Conservation (phyloP, 2,113 vertebrate genomes). For the Sylvilagus bachmani region DNA sequence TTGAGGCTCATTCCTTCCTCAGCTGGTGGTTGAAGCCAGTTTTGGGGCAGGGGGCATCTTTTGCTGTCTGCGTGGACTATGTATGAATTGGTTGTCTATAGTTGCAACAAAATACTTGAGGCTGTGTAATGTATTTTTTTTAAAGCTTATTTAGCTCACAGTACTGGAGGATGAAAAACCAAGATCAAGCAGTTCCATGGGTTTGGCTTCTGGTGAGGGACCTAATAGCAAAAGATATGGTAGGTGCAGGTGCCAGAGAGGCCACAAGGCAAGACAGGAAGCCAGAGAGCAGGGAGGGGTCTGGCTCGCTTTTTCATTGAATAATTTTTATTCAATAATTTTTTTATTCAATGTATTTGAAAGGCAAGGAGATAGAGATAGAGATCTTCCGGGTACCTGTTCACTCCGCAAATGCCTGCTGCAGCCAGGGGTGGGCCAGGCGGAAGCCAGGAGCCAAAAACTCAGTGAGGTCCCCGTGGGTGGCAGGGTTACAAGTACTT, state of each 20-base stretch:
- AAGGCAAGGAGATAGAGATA: too few relatives aligned
- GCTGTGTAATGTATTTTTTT: background rate
- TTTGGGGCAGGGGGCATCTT: background rate
- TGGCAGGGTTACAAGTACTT: too few relatives aligned
- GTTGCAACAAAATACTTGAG: background rate
- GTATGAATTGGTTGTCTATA: background rate
- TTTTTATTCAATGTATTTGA: too few relatives aligned
- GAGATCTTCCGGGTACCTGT: too few relatives aligned
- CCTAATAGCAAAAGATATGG: background rate
- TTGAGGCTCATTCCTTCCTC: background rate
- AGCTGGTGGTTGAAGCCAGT: background rate
- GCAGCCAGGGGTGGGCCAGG: too few relatives aligned
- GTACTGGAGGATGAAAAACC: background rate
- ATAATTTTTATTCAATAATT: too few relatives aligned
- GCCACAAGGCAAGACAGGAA: background rate
- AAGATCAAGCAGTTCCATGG: background rate
- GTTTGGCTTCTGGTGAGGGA: background rate
- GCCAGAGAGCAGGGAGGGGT: background rate
- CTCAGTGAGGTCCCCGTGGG: too few relatives aligned
- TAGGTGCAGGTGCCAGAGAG: background rate
- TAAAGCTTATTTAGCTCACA: background rate
- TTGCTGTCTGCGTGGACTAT: background rate
- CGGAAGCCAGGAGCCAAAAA: too few relatives aligned
- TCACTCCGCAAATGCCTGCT: too few relatives aligned
- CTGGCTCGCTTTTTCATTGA: background rate